Evolutionary conservation across 1,140 invertebrate species (phyloP).

Genomic region (Sycophila sp.): DNA sequence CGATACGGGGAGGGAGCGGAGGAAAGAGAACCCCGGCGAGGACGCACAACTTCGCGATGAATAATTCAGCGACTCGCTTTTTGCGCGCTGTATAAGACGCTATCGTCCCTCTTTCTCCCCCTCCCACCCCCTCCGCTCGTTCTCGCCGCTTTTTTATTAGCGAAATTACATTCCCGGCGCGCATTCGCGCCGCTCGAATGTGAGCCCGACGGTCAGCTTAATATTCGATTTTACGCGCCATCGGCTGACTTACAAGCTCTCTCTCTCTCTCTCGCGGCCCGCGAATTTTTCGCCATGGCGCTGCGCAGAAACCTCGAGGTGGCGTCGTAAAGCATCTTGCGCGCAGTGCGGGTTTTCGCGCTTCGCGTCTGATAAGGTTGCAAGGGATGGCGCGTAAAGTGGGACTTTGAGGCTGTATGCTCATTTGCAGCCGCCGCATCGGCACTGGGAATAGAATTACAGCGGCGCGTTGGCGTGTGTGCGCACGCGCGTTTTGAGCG

Average conservation of each 20-base stretch:
- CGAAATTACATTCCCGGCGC: slow-evolving; percentile 56
- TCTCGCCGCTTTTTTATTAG: slow-evolving; percentile 36
- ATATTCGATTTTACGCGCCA: slow-evolving; percentile 58
- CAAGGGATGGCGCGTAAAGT: slow-evolving; percentile 26
- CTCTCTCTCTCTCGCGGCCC: background rate
- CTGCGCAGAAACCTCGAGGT: background rate
- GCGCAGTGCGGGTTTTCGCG: background rate
- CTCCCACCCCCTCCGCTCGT: slow-evolving; percentile 18
- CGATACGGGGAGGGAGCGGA: background rate
- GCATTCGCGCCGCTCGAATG: slow-evolving; percentile 58
- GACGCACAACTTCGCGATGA: slow-evolving; percentile 10
- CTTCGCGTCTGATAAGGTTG: too few species aligned
- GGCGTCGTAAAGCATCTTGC: too few species aligned
- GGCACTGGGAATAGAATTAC: slow-evolving; percentile 26
- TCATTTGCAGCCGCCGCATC: slow-evolving; percentile 22
- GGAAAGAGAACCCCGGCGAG: background rate
- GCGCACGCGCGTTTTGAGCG: background rate
- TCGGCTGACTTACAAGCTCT: slow-evolving; percentile 52
- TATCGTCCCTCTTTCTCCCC: background rate
- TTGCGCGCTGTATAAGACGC: slow-evolving; percentile 17
- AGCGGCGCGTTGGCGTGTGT: background rate
- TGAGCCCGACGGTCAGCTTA: slow-evolving; percentile 58
- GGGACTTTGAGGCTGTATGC: slow-evolving; percentile 22
- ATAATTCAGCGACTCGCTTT: slow-evolving; percentile 32
- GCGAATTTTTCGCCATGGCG: too few species aligned